Conservation (phyloP, 2,113 vertebrate genomes). For the Embiotoca jacksoni region DNA sequence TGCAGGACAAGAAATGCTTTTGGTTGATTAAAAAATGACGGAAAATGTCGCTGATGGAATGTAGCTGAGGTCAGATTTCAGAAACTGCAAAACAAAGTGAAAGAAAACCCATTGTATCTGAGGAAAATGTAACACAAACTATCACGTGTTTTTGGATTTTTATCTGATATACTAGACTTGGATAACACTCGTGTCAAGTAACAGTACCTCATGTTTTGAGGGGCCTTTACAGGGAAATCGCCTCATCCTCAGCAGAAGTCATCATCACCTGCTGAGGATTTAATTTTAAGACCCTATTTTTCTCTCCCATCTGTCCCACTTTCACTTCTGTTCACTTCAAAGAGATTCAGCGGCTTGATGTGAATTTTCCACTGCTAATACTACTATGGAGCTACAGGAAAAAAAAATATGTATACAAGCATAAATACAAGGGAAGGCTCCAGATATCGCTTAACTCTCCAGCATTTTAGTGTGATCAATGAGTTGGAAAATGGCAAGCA, state of each 20-base stretch:
- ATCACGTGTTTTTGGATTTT: not conserved
- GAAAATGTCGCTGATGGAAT: not conserved
- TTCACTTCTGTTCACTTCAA: slow-evolving; percentile 52
- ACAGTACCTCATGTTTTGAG: slow-evolving; percentile 19
- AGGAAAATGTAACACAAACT: not conserved
- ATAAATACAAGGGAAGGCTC: slow-evolving; percentile 10
- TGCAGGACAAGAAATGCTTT: slow-evolving; percentile 12
- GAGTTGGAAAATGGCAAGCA: slow-evolving; percentile 47
- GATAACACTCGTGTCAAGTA: slow-evolving; percentile 38
- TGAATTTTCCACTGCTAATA: slow-evolving; percentile 34
- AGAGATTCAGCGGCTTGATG: slow-evolving; percentile 36
- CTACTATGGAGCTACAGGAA: slow-evolving; percentile 1
- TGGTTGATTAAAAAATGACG: not conserved
- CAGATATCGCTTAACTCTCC: not conserved
- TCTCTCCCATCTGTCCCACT: not conserved
- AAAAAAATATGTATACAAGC: not conserved
- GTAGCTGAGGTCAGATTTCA: not conserved
- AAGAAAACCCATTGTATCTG: too few species aligned
- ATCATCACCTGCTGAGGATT: slow-evolving; percentile 71
- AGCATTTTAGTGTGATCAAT: slow-evolving; percentile 27
- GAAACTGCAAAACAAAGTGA: not conserved
- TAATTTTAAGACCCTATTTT: slow-evolving; percentile 35
- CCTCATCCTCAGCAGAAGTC: slow-evolving; percentile 58
- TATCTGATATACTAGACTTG: not conserved
- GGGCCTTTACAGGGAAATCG: slow-evolving; percentile 40